phyloP scores from a whole-genome alignment of 2,797 vertebrate genomes.

The Aulostomus chinensis region DNA sequence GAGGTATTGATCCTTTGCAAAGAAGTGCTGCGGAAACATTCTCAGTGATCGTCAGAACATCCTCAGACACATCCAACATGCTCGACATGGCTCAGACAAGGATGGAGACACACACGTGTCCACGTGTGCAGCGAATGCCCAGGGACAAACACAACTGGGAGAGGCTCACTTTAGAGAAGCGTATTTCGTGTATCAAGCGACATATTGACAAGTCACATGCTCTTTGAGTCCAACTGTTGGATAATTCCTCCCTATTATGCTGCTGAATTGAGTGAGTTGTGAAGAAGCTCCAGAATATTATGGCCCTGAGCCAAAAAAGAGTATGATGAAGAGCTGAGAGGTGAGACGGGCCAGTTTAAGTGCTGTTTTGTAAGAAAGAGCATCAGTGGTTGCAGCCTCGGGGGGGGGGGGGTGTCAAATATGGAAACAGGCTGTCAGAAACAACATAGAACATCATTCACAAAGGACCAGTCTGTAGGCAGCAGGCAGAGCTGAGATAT shows the following conservation, averaged over 20 bases:
- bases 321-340: conserved; percentile 41
- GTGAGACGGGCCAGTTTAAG: conserved; percentile 56
- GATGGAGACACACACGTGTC: conserved; percentile 45
- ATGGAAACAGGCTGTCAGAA: conserved; percentile 55
- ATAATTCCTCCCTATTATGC: conserved; percentile 31
- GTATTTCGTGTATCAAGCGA: conserved; percentile 24
- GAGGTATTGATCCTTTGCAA: conserved; percentile 84
- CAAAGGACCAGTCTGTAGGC: conserved; percentile 78
- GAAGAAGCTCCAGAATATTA: conserved; percentile 52
- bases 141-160: conserved; percentile 33
- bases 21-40: conserved; percentile 77
- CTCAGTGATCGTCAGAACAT: conserved; percentile 53
- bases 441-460: conserved; percentile 68
- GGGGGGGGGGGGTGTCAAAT: conserved; percentile 50
- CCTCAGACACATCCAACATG: conserved; percentile 64
- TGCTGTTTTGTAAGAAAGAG: conserved; percentile 51
- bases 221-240: conserved; percentile 30
- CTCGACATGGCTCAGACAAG: conserved; percentile 56
- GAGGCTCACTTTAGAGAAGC: conserved; percentile 40
- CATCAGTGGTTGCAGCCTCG: conserved; percentile 46
- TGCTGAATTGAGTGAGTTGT: conserved; percentile 45
- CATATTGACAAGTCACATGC: conserved; percentile 52
- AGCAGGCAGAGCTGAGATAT: conserved; percentile 61
- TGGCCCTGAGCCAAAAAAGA: conserved; percentile 75
- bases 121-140: conserved; percentile 38